Percentiles rank a stretch among this genome's conserved stretches.
These are phyloP conservation scores for Congeria kusceri DNA, from an alignment of 2,888 invertebrate species.

Conservation along the genomic window DNA sequence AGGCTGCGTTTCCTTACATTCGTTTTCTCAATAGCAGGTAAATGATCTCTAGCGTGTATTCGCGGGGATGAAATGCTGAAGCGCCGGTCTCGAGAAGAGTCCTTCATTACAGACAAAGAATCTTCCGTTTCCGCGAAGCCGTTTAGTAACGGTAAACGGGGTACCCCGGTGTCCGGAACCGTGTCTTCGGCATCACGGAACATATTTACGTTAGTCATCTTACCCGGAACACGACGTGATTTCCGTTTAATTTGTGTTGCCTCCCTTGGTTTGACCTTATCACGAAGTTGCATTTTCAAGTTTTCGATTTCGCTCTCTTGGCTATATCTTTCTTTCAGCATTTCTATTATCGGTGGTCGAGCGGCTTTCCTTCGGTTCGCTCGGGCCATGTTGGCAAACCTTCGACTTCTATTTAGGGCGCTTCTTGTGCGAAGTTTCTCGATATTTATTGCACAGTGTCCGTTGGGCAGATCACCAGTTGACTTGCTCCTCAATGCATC, in stretches of 20 bases:
- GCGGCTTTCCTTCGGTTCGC: neutral
- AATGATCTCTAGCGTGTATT: neutral
- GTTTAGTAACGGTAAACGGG: neutral
- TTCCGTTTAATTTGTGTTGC: no score
- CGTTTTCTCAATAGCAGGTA: neutral
- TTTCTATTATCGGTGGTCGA: neutral
- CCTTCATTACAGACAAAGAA: neutral
- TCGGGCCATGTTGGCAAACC: neutral
- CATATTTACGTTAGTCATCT: no score
- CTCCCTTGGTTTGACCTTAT: neutral
- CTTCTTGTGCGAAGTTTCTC: neutral
- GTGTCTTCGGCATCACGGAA: no score
- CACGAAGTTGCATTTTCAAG: neutral
- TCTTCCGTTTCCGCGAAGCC: neutral
- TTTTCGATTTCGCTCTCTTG: constrained; percentile 3
- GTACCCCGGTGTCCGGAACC: no score
- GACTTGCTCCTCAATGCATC: constrained; percentile 33
- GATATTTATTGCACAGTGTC: neutral
- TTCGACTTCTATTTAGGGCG: neutral
- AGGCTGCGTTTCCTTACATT: no score
- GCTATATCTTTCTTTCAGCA: neutral
- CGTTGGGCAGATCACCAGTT: constrained; percentile 19
- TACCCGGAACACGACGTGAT: no score
- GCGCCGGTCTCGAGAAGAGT: neutral
- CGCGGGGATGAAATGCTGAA: constrained; percentile 1